These are phyloP conservation scores for Eupeodes corollae DNA, from an alignment of 1,140 invertebrate genomes.

Conservation along the genomic window DNA sequence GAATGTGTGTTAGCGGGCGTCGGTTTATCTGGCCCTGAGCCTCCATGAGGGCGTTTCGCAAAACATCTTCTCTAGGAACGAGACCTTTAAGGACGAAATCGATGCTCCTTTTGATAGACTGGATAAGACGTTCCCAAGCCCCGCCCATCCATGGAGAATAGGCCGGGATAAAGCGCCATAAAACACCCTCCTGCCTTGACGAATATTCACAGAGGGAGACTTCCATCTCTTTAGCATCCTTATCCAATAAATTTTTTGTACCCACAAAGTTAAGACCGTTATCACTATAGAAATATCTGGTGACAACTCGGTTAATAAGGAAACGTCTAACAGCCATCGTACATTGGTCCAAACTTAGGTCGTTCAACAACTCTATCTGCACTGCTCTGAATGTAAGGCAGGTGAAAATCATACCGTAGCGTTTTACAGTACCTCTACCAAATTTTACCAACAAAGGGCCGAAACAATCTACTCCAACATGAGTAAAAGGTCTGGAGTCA, in stretches of 20 bases:
- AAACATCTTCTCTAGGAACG: slow-evolving; percentile 4
- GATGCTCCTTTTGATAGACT: too few species aligned
- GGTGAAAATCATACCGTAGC: slow-evolving; percentile 28
- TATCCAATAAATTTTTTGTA: slow-evolving; percentile 13
- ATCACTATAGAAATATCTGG: slow-evolving; percentile 12
- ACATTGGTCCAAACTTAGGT: slow-evolving; percentile 12
- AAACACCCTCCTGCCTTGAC: slow-evolving; percentile 2
- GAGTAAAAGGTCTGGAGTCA: slow-evolving; percentile 11
- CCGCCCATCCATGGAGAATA: neutral
- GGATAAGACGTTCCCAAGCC: too few species aligned
- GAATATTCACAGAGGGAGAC: neutral
- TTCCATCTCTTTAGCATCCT: slow-evolving; percentile 8
- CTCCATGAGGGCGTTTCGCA: slow-evolving; percentile 8
- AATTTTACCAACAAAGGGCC: slow-evolving; percentile 21
- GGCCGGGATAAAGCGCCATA: slow-evolving; percentile 11
- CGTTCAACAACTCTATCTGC: slow-evolving; percentile 16
- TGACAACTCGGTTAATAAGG: slow-evolving; percentile 9
- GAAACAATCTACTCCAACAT: slow-evolving; percentile 9
- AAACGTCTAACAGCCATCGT: slow-evolving; percentile 21
- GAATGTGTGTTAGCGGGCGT: slow-evolving; percentile 11
- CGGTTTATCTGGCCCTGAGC: slow-evolving; percentile 11
- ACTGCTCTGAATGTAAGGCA: slow-evolving; percentile 15
- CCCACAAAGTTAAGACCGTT: slow-evolving; percentile 28
- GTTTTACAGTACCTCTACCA: slow-evolving; percentile 19
- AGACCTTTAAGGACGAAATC: neutral